These are phyloP conservation scores for Rhinolophus ferrumequinum DNA, from an alignment of 2,113 vertebrate species.

Conservation along the genomic window DNA sequence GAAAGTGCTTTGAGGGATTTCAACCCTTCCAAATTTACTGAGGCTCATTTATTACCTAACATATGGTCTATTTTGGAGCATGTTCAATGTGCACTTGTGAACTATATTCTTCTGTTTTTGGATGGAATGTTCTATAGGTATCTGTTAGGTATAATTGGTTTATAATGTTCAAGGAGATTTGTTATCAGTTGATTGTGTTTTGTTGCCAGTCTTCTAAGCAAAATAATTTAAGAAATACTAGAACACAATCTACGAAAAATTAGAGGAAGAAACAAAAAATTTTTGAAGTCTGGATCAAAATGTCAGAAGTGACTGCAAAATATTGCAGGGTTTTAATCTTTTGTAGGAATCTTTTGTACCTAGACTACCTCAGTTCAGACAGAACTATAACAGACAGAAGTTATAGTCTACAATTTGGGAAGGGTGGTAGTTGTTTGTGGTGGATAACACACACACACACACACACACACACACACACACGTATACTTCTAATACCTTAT, in stretches of 20 bases:
- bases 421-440: not conserved
- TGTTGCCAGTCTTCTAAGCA: not conserved
- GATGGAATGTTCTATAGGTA: not conserved
- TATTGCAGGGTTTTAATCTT: not conserved
- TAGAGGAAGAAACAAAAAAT: not conserved
- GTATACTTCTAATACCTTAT: not conserved
- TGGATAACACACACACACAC: not conserved
- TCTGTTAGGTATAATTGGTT: not conserved
- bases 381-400: not conserved
- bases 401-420: not conserved
- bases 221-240: conserved; percentile 17
- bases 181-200: not conserved
- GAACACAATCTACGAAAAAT: conserved; percentile 42
- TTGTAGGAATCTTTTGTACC: not conserved
- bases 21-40: not conserved
- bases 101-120: not conserved
- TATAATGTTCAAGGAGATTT: not conserved
- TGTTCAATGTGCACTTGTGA: not conserved
- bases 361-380: not conserved
- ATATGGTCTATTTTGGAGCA: not conserved
- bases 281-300: not conserved
- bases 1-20: conserved; percentile 31
- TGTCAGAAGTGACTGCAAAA: conserved; percentile 25
- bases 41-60: not conserved
- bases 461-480: not conserved